Conservation (phyloP, 1,140 invertebrate species). For the Pectinophora gossypiella region DNA sequence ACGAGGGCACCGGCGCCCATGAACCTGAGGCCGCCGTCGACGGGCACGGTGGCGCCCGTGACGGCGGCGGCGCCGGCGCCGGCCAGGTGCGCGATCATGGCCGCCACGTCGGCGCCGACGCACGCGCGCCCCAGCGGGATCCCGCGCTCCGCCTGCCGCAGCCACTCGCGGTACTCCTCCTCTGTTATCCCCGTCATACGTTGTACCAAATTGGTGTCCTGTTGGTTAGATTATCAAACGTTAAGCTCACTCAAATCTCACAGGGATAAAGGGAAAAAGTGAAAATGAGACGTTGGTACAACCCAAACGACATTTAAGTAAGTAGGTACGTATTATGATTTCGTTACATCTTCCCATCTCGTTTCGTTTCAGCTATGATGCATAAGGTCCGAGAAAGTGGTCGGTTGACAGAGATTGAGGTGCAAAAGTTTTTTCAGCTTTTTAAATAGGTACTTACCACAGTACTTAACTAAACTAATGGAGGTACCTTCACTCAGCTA, state of each 20-base stretch:
- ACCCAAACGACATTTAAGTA: not conserved
- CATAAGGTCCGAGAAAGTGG: too few species aligned
- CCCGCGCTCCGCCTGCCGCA: not conserved
- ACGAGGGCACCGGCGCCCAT: not conserved
- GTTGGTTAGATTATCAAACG: too few species aligned
- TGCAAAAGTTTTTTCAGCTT: too few species aligned
- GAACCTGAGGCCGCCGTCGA: slow-evolving; percentile 17
- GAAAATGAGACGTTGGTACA: not conserved
- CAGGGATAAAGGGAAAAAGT: too few species aligned
- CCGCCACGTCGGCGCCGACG: not conserved
- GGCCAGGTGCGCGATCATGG: not conserved
- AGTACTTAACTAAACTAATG: not conserved
- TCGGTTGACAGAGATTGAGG: too few species aligned
- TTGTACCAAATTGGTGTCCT: slow-evolving; percentile 22
- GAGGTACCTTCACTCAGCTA: not conserved
- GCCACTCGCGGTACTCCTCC: slow-evolving; percentile 20
- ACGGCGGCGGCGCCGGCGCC: slow-evolving; percentile 15
- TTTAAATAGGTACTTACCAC: slow-evolving; percentile 73
- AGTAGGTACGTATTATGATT: too few species aligned
- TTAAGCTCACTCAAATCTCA: too few species aligned
- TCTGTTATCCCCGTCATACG: slow-evolving; percentile 20
- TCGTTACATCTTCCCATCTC: too few species aligned
- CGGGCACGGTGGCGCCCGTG: slow-evolving; percentile 12
- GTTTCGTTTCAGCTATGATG: too few species aligned
- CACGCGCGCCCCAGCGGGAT: slow-evolving; percentile 76